phyloP scores from a whole-genome alignment of 2,888 invertebrate genomes.

The Carterocephalus palaemon region DNA sequence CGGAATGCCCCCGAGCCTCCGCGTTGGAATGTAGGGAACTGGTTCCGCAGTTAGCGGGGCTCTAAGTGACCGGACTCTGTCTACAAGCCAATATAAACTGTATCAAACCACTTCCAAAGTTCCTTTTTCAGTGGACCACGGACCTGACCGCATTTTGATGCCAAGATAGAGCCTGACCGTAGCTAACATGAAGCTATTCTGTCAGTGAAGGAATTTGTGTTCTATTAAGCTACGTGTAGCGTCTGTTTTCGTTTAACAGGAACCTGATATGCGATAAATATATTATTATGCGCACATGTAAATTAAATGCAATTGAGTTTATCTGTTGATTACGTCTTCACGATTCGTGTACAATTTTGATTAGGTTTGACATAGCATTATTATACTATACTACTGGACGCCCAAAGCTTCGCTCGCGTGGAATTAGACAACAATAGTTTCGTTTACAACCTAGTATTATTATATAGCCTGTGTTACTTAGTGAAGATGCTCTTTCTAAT shows the following conservation, averaged over 20 bases:
- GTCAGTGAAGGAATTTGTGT: slow-evolving; percentile 21
- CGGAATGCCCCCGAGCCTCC: slow-evolving; percentile 5
- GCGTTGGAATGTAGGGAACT: slow-evolving; percentile 55
- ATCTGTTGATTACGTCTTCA: too few species aligned
- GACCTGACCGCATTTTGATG: slow-evolving; percentile 39
- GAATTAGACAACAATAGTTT: too few species aligned
- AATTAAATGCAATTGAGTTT: too few species aligned
- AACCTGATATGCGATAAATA: slow-evolving; percentile 1
- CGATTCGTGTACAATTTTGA: too few species aligned
- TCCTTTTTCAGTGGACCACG: slow-evolving; percentile 21
- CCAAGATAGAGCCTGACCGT: slow-evolving; percentile 26
- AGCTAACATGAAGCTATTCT: slow-evolving; percentile 13
- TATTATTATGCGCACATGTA: too few species aligned
- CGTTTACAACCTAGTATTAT: too few species aligned
- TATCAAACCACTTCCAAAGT: slow-evolving; percentile 28
- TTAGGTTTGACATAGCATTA: too few species aligned
- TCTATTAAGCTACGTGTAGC: slow-evolving; percentile 11
- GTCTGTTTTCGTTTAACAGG: slow-evolving; percentile 16
- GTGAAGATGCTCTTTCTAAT: too few species aligned
- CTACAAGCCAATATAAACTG: slow-evolving; percentile 31
- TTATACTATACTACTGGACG: too few species aligned
- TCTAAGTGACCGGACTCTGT: slow-evolving; percentile 44
- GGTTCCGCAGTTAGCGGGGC: slow-evolving; percentile 53
- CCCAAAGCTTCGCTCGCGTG: too few species aligned
- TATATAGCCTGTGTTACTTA: too few species aligned